phyloP scores from a whole-genome alignment of 2,888 invertebrate species.

The Diaperis boleti region DNA sequence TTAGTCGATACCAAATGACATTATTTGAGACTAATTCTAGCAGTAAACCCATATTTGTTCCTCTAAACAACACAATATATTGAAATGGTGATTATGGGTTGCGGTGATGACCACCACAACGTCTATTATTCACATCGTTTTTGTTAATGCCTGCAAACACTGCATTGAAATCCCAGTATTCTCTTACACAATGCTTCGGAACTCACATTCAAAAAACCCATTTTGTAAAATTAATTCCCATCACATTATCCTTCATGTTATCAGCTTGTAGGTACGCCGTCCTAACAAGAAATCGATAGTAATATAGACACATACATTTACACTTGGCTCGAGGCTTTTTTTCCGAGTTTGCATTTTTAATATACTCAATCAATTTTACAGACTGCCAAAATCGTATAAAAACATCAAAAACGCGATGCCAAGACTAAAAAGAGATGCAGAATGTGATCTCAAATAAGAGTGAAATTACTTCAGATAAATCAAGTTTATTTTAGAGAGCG shows the following conservation, averaged over 20 bases:
- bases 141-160: not conserved
- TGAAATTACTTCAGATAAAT: no score
- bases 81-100: conserved; percentile 6
- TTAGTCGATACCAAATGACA: conserved; percentile 8
- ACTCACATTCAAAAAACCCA: not conserved
- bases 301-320: not conserved
- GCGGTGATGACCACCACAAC: not conserved
- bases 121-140: conserved; percentile 6
- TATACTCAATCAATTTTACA: not conserved
- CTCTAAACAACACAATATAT: conserved; percentile 2
- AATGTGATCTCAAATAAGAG: no score
- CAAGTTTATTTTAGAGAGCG: no score
- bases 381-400: not conserved
- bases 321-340: not conserved
- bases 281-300: not conserved
- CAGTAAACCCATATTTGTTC: not conserved
- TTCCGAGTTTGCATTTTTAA: not conserved
- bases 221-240: not conserved
- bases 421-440: no score
- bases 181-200: not conserved
- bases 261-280: no score
- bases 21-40: conserved; percentile 3
- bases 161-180: not conserved
- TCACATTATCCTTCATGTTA: not conserved
- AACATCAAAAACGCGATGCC: no score